Percentiles rank a stretch among this genome's conserved stretches.
Evolutionary conservation across 2,113 vertebrate species (phyloP).

Genomic region (Xiphias gladius): DNA sequence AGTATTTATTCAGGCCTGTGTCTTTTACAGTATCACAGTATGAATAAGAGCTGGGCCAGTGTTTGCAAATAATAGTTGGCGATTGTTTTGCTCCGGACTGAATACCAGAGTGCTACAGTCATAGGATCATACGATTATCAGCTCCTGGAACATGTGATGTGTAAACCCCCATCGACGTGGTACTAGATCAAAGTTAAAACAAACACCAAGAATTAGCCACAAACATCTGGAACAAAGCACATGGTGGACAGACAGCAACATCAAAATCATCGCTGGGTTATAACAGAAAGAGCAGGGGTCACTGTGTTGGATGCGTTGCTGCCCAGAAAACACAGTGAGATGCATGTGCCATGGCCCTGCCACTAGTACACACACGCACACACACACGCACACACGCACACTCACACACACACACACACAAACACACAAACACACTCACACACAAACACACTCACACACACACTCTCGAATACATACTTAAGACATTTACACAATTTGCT

Average conservation of each 20-base stretch:
- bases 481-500: constrained; percentile 20
- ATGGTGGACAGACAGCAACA: constrained; percentile 25
- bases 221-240: constrained; percentile 21
- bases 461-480: background rate
- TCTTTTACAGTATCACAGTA: constrained; percentile 47
- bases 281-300: constrained; percentile 39
- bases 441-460: background rate
- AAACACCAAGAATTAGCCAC: constrained; percentile 42
- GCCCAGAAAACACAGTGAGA: constrained; percentile 69
- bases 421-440: constrained; percentile 11
- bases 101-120: constrained; percentile 29
- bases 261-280: constrained; percentile 15
- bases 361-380: constrained; percentile 44
- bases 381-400: constrained; percentile 3
- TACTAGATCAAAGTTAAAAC: constrained; percentile 6
- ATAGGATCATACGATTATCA: constrained; percentile 6
- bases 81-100: constrained; percentile 20
- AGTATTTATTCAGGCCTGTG: constrained; percentile 70
- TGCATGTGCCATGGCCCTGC: constrained; percentile 73
- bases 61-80: constrained; percentile 29
- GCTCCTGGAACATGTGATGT: constrained; percentile 18
- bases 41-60: constrained; percentile 46
- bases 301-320: constrained; percentile 53
- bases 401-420: background rate
- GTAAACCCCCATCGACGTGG: background rate